phyloP scores from a whole-genome alignment of 2,888 invertebrate species.

The Allacma fusca region DNA sequence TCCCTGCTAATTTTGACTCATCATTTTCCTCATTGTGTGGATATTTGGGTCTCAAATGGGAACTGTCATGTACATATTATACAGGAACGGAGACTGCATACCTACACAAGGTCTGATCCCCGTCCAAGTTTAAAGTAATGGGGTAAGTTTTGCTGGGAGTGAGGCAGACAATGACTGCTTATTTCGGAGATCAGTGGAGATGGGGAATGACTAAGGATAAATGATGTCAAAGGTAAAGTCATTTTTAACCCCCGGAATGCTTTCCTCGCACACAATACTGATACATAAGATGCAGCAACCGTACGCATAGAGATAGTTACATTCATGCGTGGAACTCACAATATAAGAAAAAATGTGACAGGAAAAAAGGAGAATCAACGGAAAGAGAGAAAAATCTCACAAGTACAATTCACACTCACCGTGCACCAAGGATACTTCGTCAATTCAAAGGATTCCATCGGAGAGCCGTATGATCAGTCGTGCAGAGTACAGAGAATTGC shows the following conservation, averaged over 20 bases:
- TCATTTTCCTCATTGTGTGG: no score
- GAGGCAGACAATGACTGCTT: not conserved
- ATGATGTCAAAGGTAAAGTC: conserved; percentile 10
- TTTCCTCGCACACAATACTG: no score
- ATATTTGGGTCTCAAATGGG: no score
- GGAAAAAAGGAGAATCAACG: not conserved
- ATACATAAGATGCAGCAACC: no score
- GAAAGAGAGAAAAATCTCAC: not conserved
- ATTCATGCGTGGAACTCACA: no score
- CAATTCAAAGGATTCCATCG: not conserved
- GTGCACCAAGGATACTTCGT: not conserved
- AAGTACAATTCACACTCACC: not conserved
- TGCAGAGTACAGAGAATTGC: not conserved
- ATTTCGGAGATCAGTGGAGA: not conserved
- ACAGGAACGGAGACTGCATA: no score
- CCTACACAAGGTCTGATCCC: not conserved
- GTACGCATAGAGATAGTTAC: no score
- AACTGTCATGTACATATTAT: no score
- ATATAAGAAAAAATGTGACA: no score
- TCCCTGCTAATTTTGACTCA: no score
- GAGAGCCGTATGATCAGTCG: not conserved
- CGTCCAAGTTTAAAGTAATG: no score
- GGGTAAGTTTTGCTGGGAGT: not conserved
- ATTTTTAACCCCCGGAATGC: not conserved
- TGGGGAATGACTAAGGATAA: not conserved